These are phyloP conservation scores for Drosophila takahashii DNA, from an alignment of 1,140 invertebrate species.

Conservation along the genomic window DNA sequence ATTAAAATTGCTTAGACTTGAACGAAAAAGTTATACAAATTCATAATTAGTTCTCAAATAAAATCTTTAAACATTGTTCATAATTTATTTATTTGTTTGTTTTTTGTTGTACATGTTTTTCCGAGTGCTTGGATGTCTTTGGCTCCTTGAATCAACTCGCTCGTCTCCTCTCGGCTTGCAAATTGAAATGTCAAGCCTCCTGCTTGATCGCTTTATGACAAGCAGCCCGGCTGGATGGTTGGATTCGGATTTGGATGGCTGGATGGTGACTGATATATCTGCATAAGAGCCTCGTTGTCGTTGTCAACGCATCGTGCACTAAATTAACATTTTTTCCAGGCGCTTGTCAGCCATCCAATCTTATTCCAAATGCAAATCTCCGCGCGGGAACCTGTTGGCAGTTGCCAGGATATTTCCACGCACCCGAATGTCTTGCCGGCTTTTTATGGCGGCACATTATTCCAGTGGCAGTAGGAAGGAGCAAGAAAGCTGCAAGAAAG, in stretches of 20 bases:
- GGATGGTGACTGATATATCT: conserved; percentile 78
- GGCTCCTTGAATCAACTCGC: conserved; percentile 23
- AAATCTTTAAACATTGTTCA: background rate
- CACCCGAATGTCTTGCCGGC: conserved; percentile 31
- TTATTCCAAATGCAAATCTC: conserved; percentile 80
- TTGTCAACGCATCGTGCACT: conserved; percentile 77
- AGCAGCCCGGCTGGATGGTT: conserved; percentile 56
- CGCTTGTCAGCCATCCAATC: conserved; percentile 73
- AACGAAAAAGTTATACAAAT: too few relatives aligned
- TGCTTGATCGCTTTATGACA: conserved; percentile 80
- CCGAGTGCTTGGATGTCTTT: conserved; percentile 14
- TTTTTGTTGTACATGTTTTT: background rate
- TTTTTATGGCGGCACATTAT: conserved; percentile 49
- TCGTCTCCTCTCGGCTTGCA: conserved; percentile 61
- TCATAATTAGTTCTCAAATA: background rate
- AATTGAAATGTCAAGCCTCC: conserved; percentile 80
- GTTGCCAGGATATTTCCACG: conserved; percentile 59
- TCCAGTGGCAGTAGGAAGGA: background rate
- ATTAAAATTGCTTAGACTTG: too few relatives aligned
- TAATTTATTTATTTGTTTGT: too few relatives aligned
- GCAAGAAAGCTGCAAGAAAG: background rate
- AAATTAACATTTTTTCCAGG: conserved; percentile 78
- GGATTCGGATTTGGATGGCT: conserved; percentile 25
- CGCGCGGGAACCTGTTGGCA: conserved; percentile 65
- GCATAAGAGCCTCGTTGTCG: conserved; percentile 62